Base-by-base conservation (phyloP, 1,140 invertebrate species). In the Coboldia fuscipes region DNA sequence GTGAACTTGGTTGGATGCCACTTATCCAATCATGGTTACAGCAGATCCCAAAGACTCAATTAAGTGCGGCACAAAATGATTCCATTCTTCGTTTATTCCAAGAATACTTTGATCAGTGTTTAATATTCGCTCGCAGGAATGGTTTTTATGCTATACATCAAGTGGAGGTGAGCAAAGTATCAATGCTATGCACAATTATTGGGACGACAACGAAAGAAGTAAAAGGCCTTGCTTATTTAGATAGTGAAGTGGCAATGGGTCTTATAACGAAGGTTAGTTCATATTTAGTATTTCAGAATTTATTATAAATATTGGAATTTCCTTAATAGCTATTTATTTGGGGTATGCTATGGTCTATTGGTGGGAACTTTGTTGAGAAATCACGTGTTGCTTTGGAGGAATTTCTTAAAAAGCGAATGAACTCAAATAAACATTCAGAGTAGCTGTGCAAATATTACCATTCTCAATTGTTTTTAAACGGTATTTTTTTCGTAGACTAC, bases 91-190 rank as follows among this genome's bases (percentile, higher is more conserved):
- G 61, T 1, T 45, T 81, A 7, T 82, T 82, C 42, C 44, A 60
- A 2, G 58, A 46, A 31, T 67, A 70, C 40, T 61, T 82, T 1
- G 68, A 76, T 12, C 46, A 62, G 35, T 72, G 69, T 5, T 59
- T 84, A 2, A 42, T 50, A 13, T 78, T 74, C 51, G 59, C 78
- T 3, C 61, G 53, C 18, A 77, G 68, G 45, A 57, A 72, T 33
- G 78, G 75, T 36, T 42, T 51, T 4, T 60, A 63, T 44, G 61
- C 65, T 1, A 79, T 82, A 18, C 46, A 65, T 32, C 50, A 86
- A 74, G 79, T 84, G 17, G 73, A 82, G 27, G 70, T 84, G 19
- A 75, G 77, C 39, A 89, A 88, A 61, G 70, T 74, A 0, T 58
- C 54, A 2, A 72, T 77, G 40, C 50, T 83, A 22, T 88, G 82